Evolutionary conservation across 2,113 vertebrate species (phyloP), one percentile per base, ranked within the genome.

Genomic region (Malurus alboscapulatus): DNA sequence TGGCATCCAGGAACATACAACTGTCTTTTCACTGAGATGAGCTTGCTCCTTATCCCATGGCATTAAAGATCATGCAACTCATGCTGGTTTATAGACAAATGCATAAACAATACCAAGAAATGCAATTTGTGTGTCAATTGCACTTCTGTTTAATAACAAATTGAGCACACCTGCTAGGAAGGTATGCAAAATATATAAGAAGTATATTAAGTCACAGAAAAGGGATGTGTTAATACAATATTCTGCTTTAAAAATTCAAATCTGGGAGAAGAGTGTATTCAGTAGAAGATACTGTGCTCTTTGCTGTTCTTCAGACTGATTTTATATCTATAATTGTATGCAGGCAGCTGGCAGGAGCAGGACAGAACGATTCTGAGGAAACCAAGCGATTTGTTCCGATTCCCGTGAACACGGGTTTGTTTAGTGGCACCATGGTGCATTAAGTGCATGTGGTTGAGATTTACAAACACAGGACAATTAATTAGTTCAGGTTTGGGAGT

Each of bases 401-500:
- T 88, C 54, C 50, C 10, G 11, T 38, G 38, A 67, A 62, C 2
- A 2, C 0, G 1, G 32, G 29, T 88, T 88, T 68, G 65, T 87
- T 63, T 47, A 42, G 84, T 1, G 2, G 84, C 66, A 91, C 80
- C 16, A 2, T 5, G 55, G 71, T 48, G 65, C 32, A 24, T 67
- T 73, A 40, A 69, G 17, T 22, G 6, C 0, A 0, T 42, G 47
- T 80, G 54, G 47, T 44, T 67, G 75, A 83, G 93, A 71, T 92
- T 75, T 85, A 69, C 66, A 76, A 53, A 50, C 50, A 48, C 6
- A 59, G 75, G 63, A 26, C 72, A 90, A 63, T 91, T 87, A 87
- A 96, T 96, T 91, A 93, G 55, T 85, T 95, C 40, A 77, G 85
- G 59, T 74, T 88, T 93, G 47, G 53, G 42, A 80, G 63, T 71